Evolutionary conservation across 2,797 vertebrate species (phyloP).

Genomic region (Anabas testudineus): DNA sequence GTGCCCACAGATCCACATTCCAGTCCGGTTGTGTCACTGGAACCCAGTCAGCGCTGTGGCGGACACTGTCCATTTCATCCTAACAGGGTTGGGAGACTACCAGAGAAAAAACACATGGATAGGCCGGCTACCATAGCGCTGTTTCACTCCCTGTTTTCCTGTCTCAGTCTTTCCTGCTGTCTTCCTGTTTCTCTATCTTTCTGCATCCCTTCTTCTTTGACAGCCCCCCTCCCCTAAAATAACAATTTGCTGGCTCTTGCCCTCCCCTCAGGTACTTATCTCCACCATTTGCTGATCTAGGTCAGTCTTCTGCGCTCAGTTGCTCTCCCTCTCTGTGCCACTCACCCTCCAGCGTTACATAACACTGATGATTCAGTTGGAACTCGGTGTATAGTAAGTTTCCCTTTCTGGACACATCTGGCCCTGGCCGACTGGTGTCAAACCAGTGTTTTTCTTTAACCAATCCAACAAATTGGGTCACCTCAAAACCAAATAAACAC

Average conservation of each 20-base stretch:
- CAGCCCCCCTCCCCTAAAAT: background rate
- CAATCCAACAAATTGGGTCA: conserved; percentile 13
- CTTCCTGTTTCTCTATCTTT: background rate
- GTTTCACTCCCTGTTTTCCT: conserved; percentile 3
- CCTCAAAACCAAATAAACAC: conserved; percentile 48
- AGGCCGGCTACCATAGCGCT: conserved; percentile 15
- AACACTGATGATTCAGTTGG: conserved; percentile 75
- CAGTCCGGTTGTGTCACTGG: conserved; percentile 76
- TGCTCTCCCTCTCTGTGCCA: conserved; percentile 35
- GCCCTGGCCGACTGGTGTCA: conserved; percentile 60
- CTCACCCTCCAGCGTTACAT: conserved; percentile 70
- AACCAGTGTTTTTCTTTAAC: conserved; percentile 43
- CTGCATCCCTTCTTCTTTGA: background rate
- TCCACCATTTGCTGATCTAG: conserved; percentile 68
- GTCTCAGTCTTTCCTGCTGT: background rate
- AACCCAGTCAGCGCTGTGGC: conserved; percentile 52
- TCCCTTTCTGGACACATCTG: conserved; percentile 64
- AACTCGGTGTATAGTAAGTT: conserved; percentile 59
- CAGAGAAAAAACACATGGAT: conserved; percentile 20
- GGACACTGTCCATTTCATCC: conserved; percentile 68
- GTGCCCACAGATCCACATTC: conserved; percentile 83
- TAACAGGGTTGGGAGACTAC: conserved; percentile 34
- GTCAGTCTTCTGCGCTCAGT: conserved; percentile 70
- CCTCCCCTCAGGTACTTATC: conserved; percentile 67
- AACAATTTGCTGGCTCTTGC: conserved; percentile 25